Conservation (phyloP, 2,113 vertebrate genomes). For the Nesogale talazaci region DNA sequence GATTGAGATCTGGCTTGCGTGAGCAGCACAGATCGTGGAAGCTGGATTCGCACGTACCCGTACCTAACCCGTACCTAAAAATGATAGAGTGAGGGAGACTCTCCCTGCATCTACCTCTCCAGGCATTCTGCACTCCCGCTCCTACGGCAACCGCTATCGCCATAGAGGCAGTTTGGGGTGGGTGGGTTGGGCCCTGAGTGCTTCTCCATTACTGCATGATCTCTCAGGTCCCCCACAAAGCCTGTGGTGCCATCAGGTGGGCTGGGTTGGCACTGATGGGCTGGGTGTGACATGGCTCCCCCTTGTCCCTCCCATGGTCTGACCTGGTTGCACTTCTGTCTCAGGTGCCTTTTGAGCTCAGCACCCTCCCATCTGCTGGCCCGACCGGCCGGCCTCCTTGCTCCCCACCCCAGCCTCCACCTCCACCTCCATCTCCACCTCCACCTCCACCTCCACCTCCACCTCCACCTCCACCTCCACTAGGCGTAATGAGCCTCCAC, state of each 20-base stretch:
- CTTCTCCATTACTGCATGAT: accelerated
- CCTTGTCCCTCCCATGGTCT: neutral
- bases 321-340: neutral
- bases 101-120: neutral
- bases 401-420: neutral
- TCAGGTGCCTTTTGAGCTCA: neutral
- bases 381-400: neutral
- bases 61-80: no score
- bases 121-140: neutral
- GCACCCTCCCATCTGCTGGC: neutral
- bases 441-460: no score
- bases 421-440: no score
- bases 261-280: accelerated
- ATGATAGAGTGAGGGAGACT: neutral
- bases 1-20: neutral
- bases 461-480: neutral
- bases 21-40: neutral
- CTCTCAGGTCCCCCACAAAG: neutral
- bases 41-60: neutral
- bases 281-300: neutral
- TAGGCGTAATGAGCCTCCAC: neutral
- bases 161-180: neutral
- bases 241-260: neutral
- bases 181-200: neutral
- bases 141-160: neutral